Evolutionary conservation across 1,140 invertebrate genomes (phyloP).

Genomic region (Colletes latitarsis): DNA sequence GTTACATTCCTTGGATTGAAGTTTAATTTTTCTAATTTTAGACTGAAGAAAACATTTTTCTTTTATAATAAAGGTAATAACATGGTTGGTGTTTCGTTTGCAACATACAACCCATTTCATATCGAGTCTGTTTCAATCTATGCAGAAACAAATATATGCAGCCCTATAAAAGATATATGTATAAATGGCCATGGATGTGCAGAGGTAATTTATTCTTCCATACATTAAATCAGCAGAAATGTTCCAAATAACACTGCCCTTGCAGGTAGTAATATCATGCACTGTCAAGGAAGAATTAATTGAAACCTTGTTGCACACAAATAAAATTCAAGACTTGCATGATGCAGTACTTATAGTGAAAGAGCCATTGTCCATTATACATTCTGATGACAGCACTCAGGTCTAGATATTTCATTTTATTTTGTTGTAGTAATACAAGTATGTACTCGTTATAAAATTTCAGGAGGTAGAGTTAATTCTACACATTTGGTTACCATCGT

Average conservation of each 20-base stretch:
- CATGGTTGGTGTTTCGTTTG: constrained; percentile 22
- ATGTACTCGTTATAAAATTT: not conserved
- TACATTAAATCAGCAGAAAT: not conserved
- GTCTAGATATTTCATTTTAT: constrained; percentile 22
- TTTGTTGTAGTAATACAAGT: not conserved
- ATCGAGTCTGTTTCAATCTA: constrained; percentile 23
- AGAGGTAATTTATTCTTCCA: constrained; percentile 34
- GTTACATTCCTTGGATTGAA: not conserved
- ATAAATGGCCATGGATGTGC: constrained; percentile 38
- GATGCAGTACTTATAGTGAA: not conserved
- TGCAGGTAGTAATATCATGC: constrained; percentile 22
- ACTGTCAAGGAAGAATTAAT: constrained; percentile 3
- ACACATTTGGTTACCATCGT: constrained; percentile 48
- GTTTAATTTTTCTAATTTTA: constrained; percentile 21
- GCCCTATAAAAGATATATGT: not conserved
- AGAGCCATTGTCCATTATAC: constrained; percentile 27
- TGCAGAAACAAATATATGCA: not conserved
- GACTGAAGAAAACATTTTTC: constrained; percentile 44
- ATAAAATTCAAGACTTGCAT: not conserved
- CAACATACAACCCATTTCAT: constrained; percentile 51
- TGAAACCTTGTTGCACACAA: constrained; percentile 27
- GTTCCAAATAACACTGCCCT: not conserved
- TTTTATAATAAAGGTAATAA: constrained; percentile 41
- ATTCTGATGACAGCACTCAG: constrained; percentile 38
- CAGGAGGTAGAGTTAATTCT: constrained; percentile 52